A percentile compares a stretch with the other conserved stretches of the same genome.
These are phyloP conservation scores for Intellagama lesueurii DNA, from an alignment of 2,797 vertebrate genomes.

Conservation along the genomic window DNA sequence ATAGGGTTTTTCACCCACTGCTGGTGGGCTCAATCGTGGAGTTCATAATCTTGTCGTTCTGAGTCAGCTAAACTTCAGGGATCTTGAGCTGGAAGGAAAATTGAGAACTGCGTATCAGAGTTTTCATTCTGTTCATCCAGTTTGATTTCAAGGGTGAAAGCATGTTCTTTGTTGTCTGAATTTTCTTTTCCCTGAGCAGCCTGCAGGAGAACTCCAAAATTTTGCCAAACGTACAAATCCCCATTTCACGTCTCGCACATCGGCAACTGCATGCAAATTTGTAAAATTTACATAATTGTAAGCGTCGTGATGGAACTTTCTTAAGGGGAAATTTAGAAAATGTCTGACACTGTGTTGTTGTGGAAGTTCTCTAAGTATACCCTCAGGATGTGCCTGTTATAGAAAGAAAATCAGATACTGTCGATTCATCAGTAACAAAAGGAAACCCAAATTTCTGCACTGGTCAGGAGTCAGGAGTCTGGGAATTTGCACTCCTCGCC, in stretches of 20 bases:
- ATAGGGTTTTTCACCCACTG: not conserved
- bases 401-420: not conserved
- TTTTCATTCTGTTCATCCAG: not conserved
- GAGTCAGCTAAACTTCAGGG: not conserved
- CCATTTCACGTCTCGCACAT: not conserved
- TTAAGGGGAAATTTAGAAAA: not conserved
- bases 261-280: slow-evolving; percentile 2
- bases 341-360: not conserved
- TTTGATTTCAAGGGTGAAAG: not conserved
- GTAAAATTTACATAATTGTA: not conserved
- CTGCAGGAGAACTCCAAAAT: not conserved
- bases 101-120: not conserved
- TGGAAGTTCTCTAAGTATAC: not conserved
- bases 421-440: not conserved
- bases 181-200: not conserved
- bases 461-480: not conserved
- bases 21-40: not conserved
- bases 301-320: not conserved
- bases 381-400: not conserved
- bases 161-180: not conserved
- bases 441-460: not conserved
- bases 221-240: not conserved
- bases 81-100: not conserved
- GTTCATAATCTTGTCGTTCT: not conserved
- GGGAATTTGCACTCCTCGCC: not conserved